These are phyloP conservation scores for Coenonympha arcania DNA, from an alignment of 2,888 invertebrate genomes.

Conservation along the genomic window DNA sequence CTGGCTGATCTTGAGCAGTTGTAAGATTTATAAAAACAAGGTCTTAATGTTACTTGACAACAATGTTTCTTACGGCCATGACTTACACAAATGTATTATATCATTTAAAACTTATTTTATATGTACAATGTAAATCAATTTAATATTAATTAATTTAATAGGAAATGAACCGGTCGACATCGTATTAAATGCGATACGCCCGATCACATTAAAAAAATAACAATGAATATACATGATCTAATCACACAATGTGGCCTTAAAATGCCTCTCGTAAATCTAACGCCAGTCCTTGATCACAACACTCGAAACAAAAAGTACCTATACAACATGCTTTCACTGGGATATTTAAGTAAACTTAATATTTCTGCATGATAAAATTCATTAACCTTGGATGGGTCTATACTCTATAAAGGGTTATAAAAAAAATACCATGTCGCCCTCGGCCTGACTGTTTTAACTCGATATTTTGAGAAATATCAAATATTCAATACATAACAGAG, in stretches of 20 bases:
- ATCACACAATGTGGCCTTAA: not conserved
- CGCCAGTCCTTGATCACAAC: too few relatives aligned
- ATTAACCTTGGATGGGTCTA: too few relatives aligned
- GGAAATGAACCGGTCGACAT: conserved; percentile 3
- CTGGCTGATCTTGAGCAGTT: conserved; percentile 39
- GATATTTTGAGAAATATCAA: too few relatives aligned
- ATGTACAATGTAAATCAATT: not conserved
- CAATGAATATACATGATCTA: not conserved
- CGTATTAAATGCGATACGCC: conserved; percentile 2
- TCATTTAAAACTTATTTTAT: not conserved
- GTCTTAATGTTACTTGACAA: not conserved
- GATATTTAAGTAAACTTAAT: too few relatives aligned
- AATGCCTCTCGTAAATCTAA: not conserved
- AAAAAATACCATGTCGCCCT: too few relatives aligned
- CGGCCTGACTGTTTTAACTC: too few relatives aligned
- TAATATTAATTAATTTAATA: conserved; percentile 6
- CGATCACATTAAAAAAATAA: not conserved
- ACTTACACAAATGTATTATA: not conserved
- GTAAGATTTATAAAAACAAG: conserved; percentile 11
- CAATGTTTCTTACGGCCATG: too few relatives aligned
- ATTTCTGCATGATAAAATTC: too few relatives aligned
- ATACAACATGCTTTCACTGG: too few relatives aligned
- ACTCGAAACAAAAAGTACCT: too few relatives aligned
- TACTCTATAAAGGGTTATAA: too few relatives aligned
- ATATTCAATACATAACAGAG: too few relatives aligned